Conservation (phyloP, 1,140 invertebrate genomes). For the Rhynchophorus ferrugineus region DNA sequence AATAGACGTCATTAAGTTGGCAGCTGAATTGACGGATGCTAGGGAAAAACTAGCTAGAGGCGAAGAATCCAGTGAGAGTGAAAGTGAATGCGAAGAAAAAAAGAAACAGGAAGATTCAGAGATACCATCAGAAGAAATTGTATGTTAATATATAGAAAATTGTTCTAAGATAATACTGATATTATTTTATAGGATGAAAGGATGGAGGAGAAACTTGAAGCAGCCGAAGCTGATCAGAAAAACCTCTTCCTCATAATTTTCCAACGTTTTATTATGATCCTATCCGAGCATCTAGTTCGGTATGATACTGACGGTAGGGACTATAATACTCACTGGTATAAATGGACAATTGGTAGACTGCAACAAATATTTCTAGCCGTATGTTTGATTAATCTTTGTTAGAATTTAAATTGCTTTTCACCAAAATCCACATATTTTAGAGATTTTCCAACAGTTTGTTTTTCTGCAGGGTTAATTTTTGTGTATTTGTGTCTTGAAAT, state of each 20-base stretch:
- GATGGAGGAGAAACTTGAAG: conserved; percentile 92
- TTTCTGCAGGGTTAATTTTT: conserved; percentile 46
- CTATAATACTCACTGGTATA: conserved; percentile 94
- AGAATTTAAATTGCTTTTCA: conserved; percentile 77
- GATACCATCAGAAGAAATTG: conserved; percentile 77
- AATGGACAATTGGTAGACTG: conserved; percentile 89
- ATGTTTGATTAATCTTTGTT: conserved; percentile 39
- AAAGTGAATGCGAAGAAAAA: conserved; percentile 57
- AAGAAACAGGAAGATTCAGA: conserved; percentile 58
- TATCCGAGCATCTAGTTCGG: conserved; percentile 90
- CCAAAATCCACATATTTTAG: conserved; percentile 93
- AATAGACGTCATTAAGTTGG: conserved; percentile 83
- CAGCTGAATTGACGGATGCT: conserved; percentile 74
- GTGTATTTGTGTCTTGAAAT: no score
- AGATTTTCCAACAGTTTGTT: conserved; percentile 96
- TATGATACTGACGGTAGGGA: conserved; percentile 90
- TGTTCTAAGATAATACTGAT: background rate
- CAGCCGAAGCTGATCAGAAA: conserved; percentile 92
- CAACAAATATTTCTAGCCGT: conserved; percentile 94
- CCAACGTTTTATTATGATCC: conserved; percentile 96
- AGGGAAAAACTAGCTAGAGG: conserved; percentile 73
- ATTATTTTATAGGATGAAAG: conserved; percentile 55
- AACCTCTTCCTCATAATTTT: conserved; percentile 96
- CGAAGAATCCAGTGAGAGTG: conserved; percentile 68
- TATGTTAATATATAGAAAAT: conserved; percentile 1